phyloP scores from a whole-genome alignment of 2,113 vertebrate genomes.

The Macquaria ambigua region DNA sequence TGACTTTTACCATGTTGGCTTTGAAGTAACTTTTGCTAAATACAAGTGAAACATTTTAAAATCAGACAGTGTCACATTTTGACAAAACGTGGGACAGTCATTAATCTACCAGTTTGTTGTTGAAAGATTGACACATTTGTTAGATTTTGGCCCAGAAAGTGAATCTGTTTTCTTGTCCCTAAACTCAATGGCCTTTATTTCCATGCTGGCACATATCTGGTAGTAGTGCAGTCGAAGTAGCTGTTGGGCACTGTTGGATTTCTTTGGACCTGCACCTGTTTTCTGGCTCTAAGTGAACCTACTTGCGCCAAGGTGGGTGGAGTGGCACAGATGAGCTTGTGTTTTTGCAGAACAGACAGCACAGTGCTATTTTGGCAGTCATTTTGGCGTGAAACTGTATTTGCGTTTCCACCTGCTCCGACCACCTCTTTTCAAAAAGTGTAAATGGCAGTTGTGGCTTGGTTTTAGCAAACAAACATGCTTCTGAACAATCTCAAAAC shows the following conservation, averaged over 20 bases:
- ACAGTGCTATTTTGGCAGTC: conserved; percentile 3
- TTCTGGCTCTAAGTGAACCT: background rate
- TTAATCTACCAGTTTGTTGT: background rate
- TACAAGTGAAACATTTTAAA: background rate
- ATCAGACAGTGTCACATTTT: background rate
- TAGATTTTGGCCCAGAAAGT: background rate
- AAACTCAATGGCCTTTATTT: background rate
- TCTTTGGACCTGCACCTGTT: conserved; percentile 19
- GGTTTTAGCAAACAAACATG: background rate
- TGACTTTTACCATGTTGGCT: background rate
- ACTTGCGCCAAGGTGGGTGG: conserved; percentile 9
- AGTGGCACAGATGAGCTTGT: background rate
- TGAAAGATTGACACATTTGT: background rate
- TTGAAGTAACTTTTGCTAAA: background rate
- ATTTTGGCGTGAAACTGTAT: conserved; percentile 6
- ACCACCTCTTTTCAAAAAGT: background rate
- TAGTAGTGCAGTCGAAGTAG: background rate
- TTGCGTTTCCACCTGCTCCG: conserved; percentile 14
- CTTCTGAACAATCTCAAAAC: background rate
- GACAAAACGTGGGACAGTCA: background rate
- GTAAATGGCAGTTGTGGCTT: background rate
- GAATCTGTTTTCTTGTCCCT: background rate
- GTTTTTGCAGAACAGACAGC: conserved; percentile 25
- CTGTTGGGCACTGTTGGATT: background rate
- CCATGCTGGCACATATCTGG: background rate